These are phyloP conservation scores for Manacus vitellinus DNA, from an alignment of 2,113 vertebrate genomes.

Conservation along the genomic window DNA sequence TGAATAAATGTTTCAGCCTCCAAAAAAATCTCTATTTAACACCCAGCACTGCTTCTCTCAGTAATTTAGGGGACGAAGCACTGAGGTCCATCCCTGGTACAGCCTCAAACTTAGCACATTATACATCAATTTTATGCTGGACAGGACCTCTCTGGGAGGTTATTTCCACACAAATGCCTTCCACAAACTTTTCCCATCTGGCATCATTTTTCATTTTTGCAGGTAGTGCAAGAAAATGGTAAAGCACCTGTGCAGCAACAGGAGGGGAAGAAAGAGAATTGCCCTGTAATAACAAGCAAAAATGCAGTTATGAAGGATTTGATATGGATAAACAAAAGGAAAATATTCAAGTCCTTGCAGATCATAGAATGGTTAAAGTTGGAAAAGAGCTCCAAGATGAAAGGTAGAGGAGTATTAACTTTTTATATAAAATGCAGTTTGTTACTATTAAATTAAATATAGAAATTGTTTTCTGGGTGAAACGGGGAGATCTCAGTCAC, in stretches of 20 bases:
- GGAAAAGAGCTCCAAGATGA: neutral
- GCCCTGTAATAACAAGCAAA: neutral
- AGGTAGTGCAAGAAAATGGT: neutral
- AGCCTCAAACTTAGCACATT: accelerated
- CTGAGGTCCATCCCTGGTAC: neutral
- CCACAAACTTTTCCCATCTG: neutral
- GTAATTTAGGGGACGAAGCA: neutral
- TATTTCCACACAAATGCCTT: neutral
- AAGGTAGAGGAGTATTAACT: neutral
- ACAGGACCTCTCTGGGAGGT: neutral
- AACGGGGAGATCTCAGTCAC: neutral
- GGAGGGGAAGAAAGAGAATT: neutral
- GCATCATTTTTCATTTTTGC: neutral
- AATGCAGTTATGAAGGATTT: neutral
- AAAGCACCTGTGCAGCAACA: neutral
- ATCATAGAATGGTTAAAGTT: neutral
- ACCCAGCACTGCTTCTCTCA: neutral
- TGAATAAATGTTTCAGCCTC: neutral
- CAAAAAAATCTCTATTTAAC: neutral
- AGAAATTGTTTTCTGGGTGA: neutral
- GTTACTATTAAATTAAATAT: neutral
- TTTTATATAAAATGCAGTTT: neutral
- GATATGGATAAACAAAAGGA: neutral
- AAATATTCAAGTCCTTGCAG: neutral
- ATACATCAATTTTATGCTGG: neutral